phyloP scores from a whole-genome alignment of 2,797 vertebrate species.

The Trachurus trachurus region DNA sequence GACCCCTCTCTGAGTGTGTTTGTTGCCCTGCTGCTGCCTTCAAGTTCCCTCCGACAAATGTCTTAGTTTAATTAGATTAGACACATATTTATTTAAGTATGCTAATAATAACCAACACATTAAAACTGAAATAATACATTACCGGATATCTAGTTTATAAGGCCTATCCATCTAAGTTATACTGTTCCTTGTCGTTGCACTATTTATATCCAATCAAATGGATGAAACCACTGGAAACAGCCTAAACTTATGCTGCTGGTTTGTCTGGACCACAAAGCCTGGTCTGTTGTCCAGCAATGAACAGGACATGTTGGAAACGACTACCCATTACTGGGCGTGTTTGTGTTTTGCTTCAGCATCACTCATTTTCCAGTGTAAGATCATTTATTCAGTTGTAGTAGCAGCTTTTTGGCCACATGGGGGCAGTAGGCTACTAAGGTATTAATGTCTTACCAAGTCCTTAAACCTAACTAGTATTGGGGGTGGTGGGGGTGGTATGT shows the following conservation, averaged over 20 bases:
- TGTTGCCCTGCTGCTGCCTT: not conserved
- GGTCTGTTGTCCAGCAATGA: not conserved
- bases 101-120: too few species aligned
- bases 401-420: not conserved
- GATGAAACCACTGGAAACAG: too few species aligned
- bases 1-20: not conserved
- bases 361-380: not conserved
- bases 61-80: not conserved
- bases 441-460: too few species aligned
- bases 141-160: too few species aligned
- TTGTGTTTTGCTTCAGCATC: not conserved
- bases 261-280: not conserved
- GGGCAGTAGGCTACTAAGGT: not conserved
- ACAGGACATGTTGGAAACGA: not conserved
- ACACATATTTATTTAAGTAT: not conserved
- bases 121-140: too few species aligned
- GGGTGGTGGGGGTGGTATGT: too few species aligned
- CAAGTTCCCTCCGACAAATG: not conserved
- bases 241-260: too few species aligned
- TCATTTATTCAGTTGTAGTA: not conserved
- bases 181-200: too few species aligned
- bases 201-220: too few species aligned
- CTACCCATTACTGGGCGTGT: not conserved
- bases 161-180: not conserved
- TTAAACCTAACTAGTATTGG: too few species aligned